A percentile compares a stretch with the other conserved stretches of the same genome.
Evolutionary conservation across 37 sponge, comb jelly and placozoan species (phyloP).

Genomic region (Halichondria panicea): DNA sequence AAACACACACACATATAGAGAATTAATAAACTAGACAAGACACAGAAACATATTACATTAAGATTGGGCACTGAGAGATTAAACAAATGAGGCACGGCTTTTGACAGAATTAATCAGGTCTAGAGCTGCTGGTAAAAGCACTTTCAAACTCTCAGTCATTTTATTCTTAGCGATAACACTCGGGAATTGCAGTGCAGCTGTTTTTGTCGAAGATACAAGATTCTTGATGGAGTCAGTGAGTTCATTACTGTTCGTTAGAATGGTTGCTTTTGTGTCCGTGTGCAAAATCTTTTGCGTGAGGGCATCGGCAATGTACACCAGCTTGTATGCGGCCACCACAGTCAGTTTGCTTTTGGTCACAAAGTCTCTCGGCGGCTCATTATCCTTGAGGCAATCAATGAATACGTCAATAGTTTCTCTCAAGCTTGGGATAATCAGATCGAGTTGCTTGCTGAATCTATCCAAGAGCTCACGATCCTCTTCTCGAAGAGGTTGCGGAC

Average conservation of each 20-base stretch:
- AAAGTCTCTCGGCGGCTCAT: slow-evolving; percentile 62
- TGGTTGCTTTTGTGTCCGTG: slow-evolving; percentile 48
- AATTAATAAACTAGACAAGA: not conserved
- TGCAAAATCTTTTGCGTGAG: slow-evolving; percentile 79
- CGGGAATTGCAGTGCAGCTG: slow-evolving; percentile 80
- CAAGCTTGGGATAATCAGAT: slow-evolving; percentile 63
- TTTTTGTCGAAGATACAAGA: slow-evolving; percentile 72
- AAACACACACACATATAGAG: too few species aligned
- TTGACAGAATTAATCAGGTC: slow-evolving; percentile 54
- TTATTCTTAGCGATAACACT: slow-evolving; percentile 53
- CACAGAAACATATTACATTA: not conserved
- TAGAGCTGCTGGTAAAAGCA: slow-evolving; percentile 45
- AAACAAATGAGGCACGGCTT: slow-evolving; percentile 7
- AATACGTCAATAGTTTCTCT: slow-evolving; percentile 49
- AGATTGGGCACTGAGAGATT: too few species aligned
- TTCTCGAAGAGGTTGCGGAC: slow-evolving; percentile 44
- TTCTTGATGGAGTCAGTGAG: slow-evolving; percentile 68
- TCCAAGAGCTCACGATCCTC: slow-evolving; percentile 59
- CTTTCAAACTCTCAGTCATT: slow-evolving; percentile 58
- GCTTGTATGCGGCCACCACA: slow-evolving; percentile 78
- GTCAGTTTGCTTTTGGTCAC: slow-evolving; percentile 67
- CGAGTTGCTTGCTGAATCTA: slow-evolving; percentile 65
- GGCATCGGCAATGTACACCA: slow-evolving; percentile 81
- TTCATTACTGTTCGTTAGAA: slow-evolving; percentile 60
- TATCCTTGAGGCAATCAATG: slow-evolving; percentile 29